Percentiles rank a stretch among this genome's conserved stretches.
Conservation (phyloP, 2,113 vertebrate genomes). For the Haemorhous mexicanus region DNA sequence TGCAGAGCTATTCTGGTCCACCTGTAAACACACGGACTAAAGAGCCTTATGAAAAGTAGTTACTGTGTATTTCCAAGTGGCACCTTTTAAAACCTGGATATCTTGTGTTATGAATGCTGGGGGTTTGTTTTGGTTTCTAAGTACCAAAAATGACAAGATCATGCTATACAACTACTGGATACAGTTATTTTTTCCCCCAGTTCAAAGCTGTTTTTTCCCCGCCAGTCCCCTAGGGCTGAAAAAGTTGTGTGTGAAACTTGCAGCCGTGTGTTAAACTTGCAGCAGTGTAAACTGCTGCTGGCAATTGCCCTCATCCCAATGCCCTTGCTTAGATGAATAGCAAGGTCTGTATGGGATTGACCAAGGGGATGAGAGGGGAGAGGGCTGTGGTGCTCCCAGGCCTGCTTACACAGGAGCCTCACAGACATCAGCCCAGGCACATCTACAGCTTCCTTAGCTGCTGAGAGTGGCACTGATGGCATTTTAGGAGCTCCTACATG, state of each 20-base stretch:
- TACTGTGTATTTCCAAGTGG: conserved; percentile 6
- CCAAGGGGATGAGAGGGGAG: neutral
- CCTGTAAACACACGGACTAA: conserved; percentile 38
- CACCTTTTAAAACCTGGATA: conserved; percentile 29
- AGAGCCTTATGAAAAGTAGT: conserved; percentile 28
- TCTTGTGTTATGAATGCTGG: neutral
- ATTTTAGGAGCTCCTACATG: neutral
- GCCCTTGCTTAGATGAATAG: neutral
- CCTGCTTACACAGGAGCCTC: neutral
- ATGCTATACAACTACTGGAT: conserved; percentile 7
- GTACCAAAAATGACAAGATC: conserved; percentile 35
- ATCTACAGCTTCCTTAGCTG: neutral
- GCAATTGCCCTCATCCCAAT: neutral
- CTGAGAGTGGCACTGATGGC: neutral
- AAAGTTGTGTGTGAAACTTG: neutral
- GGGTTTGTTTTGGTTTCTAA: conserved; percentile 6
- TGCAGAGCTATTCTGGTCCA: conserved; percentile 46
- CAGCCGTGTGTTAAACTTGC: neutral
- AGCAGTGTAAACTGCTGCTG: neutral
- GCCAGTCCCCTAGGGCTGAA: neutral
- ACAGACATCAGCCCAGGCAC: neutral
- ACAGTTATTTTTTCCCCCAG: neutral
- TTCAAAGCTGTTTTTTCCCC: neutral
- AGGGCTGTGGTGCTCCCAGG: neutral
- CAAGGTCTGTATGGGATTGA: neutral